Evolutionary conservation across 1,140 invertebrate species (phyloP).

Genomic region (Neodiprion pinetum): DNA sequence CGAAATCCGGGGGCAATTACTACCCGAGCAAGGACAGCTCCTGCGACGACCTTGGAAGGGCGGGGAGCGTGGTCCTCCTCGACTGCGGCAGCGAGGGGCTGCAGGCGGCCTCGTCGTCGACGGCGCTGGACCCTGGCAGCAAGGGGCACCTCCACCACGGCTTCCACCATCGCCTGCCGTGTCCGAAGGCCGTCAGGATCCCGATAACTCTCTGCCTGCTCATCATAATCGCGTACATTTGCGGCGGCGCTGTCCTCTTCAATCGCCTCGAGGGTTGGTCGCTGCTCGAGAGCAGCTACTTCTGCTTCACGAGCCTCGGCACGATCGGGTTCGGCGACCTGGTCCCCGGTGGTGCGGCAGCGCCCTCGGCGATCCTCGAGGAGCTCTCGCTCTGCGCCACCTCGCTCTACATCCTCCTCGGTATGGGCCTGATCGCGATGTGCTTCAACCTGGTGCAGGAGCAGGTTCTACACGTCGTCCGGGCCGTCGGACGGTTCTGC

Average conservation of each 20-base stretch:
- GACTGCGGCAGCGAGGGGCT: constrained; percentile 54
- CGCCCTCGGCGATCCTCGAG: constrained; percentile 73
- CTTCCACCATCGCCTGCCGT: constrained; percentile 51
- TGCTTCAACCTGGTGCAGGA: constrained; percentile 96
- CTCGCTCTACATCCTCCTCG: constrained; percentile 89
- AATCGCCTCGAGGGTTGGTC: constrained; percentile 90
- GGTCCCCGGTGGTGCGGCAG: constrained; percentile 73
- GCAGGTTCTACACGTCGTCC: constrained; percentile 77
- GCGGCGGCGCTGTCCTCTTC: constrained; percentile 90
- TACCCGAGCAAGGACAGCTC: constrained; percentile 54
- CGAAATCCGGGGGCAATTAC: constrained; percentile 41
- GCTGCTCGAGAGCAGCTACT: constrained; percentile 88
- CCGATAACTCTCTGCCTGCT: constrained; percentile 89
- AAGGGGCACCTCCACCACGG: constrained; percentile 25
- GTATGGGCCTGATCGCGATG: constrained; percentile 95
- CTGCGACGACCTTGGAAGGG: constrained; percentile 51
- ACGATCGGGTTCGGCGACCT: constrained; percentile 91
- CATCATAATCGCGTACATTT: constrained; percentile 89
- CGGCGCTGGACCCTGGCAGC: constrained; percentile 36
- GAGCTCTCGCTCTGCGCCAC: constrained; percentile 81
- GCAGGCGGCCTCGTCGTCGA: constrained; percentile 50
- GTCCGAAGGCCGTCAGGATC: constrained; percentile 69
- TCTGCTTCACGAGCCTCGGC: constrained; percentile 91
- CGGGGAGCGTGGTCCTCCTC: constrained; percentile 48
- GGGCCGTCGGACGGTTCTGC: constrained; percentile 64